Conservation (phyloP, 2,113 vertebrate species). For the Pheucticus melanocephalus region DNA sequence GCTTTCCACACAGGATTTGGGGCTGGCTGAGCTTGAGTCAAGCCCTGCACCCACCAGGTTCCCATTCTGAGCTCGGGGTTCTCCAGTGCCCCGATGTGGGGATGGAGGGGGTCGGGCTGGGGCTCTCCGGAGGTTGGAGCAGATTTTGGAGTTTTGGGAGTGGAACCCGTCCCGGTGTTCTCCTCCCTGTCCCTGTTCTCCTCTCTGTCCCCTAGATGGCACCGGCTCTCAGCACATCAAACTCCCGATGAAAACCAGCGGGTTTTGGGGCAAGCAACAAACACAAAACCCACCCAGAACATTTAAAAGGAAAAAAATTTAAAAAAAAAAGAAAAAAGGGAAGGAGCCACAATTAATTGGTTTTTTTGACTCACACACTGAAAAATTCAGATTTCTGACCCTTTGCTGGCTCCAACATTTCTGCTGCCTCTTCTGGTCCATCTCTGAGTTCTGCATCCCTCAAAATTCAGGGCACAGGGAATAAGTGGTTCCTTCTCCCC, state of each 20-base stretch:
- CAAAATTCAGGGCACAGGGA: not conserved
- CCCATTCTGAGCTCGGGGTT: rapidly evolving
- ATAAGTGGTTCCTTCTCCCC: rapidly evolving
- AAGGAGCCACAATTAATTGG: not conserved
- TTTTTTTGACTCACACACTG: not conserved
- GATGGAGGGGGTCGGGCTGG: rapidly evolving
- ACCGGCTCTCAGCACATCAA: conserved; percentile 33
- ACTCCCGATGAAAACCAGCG: not conserved
- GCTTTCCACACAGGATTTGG: rapidly evolving
- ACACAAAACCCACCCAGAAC: not conserved
- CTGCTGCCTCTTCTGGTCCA: not conserved
- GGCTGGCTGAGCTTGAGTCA: not conserved
- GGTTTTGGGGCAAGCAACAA: not conserved
- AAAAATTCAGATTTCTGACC: not conserved
- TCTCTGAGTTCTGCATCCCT: not conserved
- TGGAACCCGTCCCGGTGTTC: not conserved
- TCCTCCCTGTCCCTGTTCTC: not conserved
- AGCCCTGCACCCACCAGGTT: rapidly evolving
- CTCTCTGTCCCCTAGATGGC: conserved; percentile 48
- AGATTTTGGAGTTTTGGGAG: not conserved
- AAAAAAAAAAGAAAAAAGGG: not conserved
- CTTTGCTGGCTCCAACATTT: rapidly evolving
- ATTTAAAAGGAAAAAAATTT: not conserved
- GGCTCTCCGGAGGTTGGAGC: not conserved
- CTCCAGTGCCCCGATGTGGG: rapidly evolving